These are phyloP conservation scores for Synergus itoensis DNA, from an alignment of 2,888 invertebrate genomes.

Conservation along the genomic window DNA sequence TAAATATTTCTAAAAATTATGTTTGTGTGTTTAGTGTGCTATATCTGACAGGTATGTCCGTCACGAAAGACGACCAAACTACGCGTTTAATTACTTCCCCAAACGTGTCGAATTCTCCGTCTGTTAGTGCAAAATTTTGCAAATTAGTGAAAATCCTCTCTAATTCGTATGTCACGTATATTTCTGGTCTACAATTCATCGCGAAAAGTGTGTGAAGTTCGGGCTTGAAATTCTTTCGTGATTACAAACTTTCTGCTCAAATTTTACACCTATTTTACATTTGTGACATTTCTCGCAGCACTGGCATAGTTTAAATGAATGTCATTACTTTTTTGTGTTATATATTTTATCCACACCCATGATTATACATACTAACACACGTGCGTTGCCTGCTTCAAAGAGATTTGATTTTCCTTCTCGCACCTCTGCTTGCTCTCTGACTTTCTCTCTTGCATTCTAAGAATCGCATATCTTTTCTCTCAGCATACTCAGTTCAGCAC, in stretches of 20 bases:
- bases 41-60: not conserved
- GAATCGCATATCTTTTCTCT: not conserved
- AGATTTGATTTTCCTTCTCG: not conserved
- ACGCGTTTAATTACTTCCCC: not conserved
- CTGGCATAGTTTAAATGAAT: not conserved
- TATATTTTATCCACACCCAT: not conserved
- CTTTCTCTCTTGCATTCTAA: slow-evolving; percentile 31
- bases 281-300: not conserved
- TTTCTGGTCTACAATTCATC: not conserved
- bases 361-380: slow-evolving; percentile 9
- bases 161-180: not conserved
- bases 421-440: not conserved
- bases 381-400: not conserved
- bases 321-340: slow-evolving; percentile 10
- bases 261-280: not conserved
- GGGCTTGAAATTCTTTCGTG: not conserved
- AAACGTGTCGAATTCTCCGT: not conserved
- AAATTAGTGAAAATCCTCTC: not conserved
- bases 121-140: not conserved
- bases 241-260: not conserved
- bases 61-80: not conserved
- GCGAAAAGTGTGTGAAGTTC: not conserved
- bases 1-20: slow-evolving; percentile 7
- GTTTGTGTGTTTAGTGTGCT: not conserved
- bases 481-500: not conserved